Percentiles rank a stretch among this genome's conserved stretches.
Evolutionary conservation across 2,113 vertebrate genomes (phyloP).

Genomic region (Neodon shergylaensis): DNA sequence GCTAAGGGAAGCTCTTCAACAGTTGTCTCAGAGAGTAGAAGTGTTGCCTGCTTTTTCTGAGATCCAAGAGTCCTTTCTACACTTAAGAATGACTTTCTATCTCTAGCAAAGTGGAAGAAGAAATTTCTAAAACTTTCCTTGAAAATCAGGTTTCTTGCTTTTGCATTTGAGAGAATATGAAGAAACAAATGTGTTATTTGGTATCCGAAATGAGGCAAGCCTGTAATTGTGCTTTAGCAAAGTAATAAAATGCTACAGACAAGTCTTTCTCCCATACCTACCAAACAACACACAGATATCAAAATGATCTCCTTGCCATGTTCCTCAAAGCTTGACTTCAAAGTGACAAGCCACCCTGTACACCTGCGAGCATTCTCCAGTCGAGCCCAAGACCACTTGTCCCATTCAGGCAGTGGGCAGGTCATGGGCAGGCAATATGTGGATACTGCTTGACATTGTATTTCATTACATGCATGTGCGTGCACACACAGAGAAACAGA

Average conservation of each 20-base stretch:
- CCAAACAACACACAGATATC: not conserved
- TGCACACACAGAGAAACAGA: too few species aligned
- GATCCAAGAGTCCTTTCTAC: not conserved
- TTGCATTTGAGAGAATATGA: not conserved
- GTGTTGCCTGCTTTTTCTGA: not conserved
- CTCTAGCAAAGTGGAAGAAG: not conserved
- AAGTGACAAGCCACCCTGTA: not conserved
- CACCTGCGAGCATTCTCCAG: not conserved
- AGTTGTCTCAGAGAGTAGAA: not conserved
- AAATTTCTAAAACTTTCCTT: not conserved
- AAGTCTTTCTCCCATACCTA: too few species aligned
- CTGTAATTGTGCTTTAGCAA: not conserved
- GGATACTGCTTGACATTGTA: not conserved
- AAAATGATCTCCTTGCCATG: not conserved
- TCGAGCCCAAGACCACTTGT: not conserved
- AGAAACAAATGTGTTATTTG: not conserved
- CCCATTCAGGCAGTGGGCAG: not conserved
- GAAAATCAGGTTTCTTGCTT: conserved; percentile 5
- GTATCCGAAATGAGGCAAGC: not conserved
- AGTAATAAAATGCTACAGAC: not conserved
- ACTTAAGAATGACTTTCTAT: not conserved
- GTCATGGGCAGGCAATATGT: not conserved
- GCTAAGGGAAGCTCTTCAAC: not conserved
- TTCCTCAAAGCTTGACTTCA: not conserved
- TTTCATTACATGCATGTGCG: not conserved